Evolutionary conservation across 2,797 vertebrate species (phyloP), one percentile per base, ranked within the genome.

Genomic region (Tragopan temminckii): DNA sequence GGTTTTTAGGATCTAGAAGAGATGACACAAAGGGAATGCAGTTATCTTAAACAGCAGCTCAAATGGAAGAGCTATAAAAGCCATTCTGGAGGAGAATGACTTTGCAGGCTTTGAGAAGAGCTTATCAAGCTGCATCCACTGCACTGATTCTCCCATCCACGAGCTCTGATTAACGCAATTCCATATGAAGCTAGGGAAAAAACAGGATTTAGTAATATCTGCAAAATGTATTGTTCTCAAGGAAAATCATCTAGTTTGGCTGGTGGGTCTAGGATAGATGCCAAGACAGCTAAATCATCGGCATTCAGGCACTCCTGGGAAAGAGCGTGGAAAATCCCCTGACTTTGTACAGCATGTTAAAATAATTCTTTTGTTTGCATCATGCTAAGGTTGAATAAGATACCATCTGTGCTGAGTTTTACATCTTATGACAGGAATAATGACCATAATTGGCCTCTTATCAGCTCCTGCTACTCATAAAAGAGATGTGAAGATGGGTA

Each of bases 201-300:
- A 61, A 0, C 57, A 92, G 48, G 75, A 71, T 87, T 89, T 90
- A 71, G 71, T 87, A 90, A 80, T 96, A 95, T 89, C 90, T 96
- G 76, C 71, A 94, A 92, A 93, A 92, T 52, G n/a, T 90, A 94
- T 94, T 96, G 89, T 95, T 95, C 75, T 85, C 68, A 90, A 80
- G 71, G 58, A 90, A 89, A 96, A 87, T 74, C 74, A 57, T 59
- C 75, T 82, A 43, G 71, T 75, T 95, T 95, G 90, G 86, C 95
- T 93, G 68, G 11, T 90, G 79, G 40, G 27, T 58, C 57, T 61
- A 82, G 68, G 18, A 62, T 42, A 78, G 58, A 53, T 94, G 92
- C 94, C 95, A 96, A 94, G 86, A 61, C 1, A 93, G 61, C 84
- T 94, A 94, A 96, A 92, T 92, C 86, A 71, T 50, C 58, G 57